Evolutionary conservation across 2,888 invertebrate species (phyloP).

Genomic region (Zootermopsis nevadensis): DNA sequence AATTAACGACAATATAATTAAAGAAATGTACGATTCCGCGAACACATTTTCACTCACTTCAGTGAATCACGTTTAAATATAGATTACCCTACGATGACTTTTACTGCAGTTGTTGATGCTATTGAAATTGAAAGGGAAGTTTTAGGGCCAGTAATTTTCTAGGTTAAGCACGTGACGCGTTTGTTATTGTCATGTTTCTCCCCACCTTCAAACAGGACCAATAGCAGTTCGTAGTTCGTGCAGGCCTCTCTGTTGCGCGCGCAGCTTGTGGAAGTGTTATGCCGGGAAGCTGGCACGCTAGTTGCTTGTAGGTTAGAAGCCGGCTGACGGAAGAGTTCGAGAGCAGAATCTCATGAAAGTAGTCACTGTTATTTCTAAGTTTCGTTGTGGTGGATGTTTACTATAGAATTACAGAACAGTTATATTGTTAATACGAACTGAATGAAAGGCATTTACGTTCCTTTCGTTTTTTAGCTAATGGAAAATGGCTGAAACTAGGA

Average conservation of each 20-base stretch:
- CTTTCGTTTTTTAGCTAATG: neutral
- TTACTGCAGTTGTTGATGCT: slow-evolving; percentile 1
- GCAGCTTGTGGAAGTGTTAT: neutral
- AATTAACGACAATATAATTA: too few relatives aligned
- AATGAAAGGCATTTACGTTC: neutral
- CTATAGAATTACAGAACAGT: neutral
- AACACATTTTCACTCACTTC: too few relatives aligned
- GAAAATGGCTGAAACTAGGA: neutral
- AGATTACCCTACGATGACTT: neutral
- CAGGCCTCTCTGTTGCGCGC: slow-evolving; percentile 31
- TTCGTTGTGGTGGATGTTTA: slow-evolving; percentile 18
- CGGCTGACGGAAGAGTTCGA: neutral
- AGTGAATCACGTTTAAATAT: neutral
- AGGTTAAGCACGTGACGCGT: slow-evolving; percentile 46
- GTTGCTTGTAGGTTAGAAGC: slow-evolving; percentile 33
- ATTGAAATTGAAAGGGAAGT: slow-evolving; percentile 35
- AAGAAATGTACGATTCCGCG: too few relatives aligned
- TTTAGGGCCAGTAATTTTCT: slow-evolving; percentile 42
- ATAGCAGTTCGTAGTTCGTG: slow-evolving; percentile 9
- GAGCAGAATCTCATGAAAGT: too few relatives aligned
- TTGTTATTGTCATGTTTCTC: slow-evolving; percentile 22
- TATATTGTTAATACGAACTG: neutral
- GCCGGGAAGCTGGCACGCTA: neutral
- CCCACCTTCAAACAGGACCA: slow-evolving; percentile 40
- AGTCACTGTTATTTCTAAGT: neutral